These are phyloP conservation scores for Trissoscelio sp. DNA, from an alignment of 2,888 invertebrate genomes.

Conservation along the genomic window DNA sequence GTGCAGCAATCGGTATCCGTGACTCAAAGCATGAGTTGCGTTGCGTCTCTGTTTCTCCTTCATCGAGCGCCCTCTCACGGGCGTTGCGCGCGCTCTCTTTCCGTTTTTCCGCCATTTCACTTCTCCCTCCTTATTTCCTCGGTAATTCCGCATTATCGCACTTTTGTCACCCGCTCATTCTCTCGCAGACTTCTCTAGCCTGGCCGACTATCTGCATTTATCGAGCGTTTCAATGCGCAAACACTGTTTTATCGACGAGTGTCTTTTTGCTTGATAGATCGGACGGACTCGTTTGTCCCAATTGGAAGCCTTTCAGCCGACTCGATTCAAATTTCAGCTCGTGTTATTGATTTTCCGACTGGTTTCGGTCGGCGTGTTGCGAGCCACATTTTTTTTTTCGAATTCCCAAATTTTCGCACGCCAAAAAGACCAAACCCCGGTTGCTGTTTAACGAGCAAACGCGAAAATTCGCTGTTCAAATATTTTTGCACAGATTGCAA, in stretches of 20 bases:
- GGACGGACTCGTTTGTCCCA: constrained; percentile 13
- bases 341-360: constrained; percentile 8
- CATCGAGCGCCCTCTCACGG: constrained; percentile 47
- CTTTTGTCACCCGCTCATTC: constrained; percentile 59
- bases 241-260: constrained; percentile 58
- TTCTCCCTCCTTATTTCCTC: constrained; percentile 28
- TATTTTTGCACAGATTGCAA: constrained; percentile 4
- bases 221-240: constrained; percentile 59
- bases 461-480: constrained; percentile 13
- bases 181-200: constrained; percentile 25
- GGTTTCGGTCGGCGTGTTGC: no score
- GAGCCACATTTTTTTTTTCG: no score
- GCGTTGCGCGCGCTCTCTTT: constrained; percentile 64
- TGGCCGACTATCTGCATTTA: constrained; percentile 48
- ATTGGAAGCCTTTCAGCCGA: constrained; percentile 11
- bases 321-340: constrained; percentile 32
- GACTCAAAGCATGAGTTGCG: constrained; percentile 76
- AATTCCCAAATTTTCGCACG: neutral
- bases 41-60: constrained; percentile 72
- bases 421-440: neutral
- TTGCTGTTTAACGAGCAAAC: constrained; percentile 11
- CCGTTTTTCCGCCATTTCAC: constrained; percentile 57
- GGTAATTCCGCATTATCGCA: constrained; percentile 54
- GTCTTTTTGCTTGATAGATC: constrained; percentile 47
- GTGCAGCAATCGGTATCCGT: constrained; percentile 67